Evolutionary conservation across 2,888 invertebrate species (phyloP).

Genomic region (Gnatocerus cornutus): DNA sequence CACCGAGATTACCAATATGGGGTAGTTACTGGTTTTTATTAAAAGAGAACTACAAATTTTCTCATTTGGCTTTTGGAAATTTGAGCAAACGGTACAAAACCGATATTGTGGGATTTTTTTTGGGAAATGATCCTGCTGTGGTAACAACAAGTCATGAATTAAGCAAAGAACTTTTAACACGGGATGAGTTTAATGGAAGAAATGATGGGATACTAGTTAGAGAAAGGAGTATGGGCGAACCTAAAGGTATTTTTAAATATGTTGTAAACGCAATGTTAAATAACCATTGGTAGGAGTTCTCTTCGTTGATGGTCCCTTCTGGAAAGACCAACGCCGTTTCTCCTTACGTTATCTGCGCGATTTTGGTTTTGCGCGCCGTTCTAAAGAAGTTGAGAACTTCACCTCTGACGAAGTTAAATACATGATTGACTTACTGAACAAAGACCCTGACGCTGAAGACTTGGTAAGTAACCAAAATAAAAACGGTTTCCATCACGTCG

Average conservation of each 20-base stretch:
- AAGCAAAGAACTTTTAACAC: slow-evolving; percentile 75
- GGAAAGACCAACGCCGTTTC: slow-evolving; percentile 80
- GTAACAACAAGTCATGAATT: slow-evolving; percentile 74
- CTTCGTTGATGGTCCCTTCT: slow-evolving; percentile 78
- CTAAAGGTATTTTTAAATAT: slow-evolving; percentile 68
- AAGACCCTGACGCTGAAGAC: slow-evolving; percentile 71
- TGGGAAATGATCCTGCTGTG: slow-evolving; percentile 73
- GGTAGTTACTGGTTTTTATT: slow-evolving; percentile 77
- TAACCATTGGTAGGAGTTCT: slow-evolving; percentile 74
- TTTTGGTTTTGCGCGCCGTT: slow-evolving; percentile 80
- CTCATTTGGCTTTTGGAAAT: slow-evolving; percentile 73
- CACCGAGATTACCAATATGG: slow-evolving; percentile 76
- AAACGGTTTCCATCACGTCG: no score
- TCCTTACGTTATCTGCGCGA: slow-evolving; percentile 79
- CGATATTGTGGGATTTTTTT: slow-evolving; percentile 75
- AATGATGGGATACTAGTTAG: slow-evolving; percentile 71
- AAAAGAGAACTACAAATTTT: slow-evolving; percentile 72
- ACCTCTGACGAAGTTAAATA: slow-evolving; percentile 71
- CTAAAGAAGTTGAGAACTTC: slow-evolving; percentile 72
- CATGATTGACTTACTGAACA: slow-evolving; percentile 71
- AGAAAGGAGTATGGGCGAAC: slow-evolving; percentile 74
- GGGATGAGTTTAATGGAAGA: slow-evolving; percentile 79
- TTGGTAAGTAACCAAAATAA: slow-evolving; percentile 58
- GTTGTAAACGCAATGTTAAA: not conserved
- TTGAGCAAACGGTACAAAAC: slow-evolving; percentile 76